These are phyloP conservation scores for Menidia beryllina DNA, from an alignment of 2,113 vertebrate genomes.

Conservation along the genomic window DNA sequence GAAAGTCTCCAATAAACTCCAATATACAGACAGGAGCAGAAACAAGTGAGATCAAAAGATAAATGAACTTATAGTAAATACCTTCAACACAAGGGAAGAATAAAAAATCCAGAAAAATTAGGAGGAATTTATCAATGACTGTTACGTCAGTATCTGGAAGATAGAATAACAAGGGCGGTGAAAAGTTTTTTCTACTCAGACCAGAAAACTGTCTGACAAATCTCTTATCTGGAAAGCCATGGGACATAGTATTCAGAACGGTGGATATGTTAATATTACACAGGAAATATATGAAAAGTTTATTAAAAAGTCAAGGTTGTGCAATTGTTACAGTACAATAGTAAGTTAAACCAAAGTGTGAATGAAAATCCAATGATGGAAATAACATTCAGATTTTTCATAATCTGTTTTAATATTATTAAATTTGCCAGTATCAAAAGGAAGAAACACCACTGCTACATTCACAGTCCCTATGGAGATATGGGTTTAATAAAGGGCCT, in stretches of 20 bases:
- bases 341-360: neutral
- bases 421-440: neutral
- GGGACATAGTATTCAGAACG: neutral
- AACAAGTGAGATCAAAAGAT: neutral
- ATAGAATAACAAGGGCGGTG: neutral
- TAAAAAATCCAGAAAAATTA: neutral
- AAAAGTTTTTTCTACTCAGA: neutral
- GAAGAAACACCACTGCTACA: too few species aligned
- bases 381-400: neutral
- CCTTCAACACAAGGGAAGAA: neutral
- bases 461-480: neutral
- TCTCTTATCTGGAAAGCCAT: neutral
- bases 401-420: neutral
- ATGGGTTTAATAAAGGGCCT: neutral
- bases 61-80: neutral
- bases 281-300: neutral
- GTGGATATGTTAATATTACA: neutral
- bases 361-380: neutral
- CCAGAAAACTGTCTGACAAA: conserved; percentile 1
- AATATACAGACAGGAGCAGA: neutral
- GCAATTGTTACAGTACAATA: neutral
- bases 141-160: neutral
- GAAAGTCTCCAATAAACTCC: neutral
- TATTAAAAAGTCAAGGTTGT: neutral
- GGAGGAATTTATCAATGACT: conserved; percentile 3